A percentile compares a stretch with the other conserved stretches of the same genome.
These are phyloP conservation scores for Pteruthius melanotis DNA, from an alignment of 2,113 vertebrate species.

Conservation along the genomic window DNA sequence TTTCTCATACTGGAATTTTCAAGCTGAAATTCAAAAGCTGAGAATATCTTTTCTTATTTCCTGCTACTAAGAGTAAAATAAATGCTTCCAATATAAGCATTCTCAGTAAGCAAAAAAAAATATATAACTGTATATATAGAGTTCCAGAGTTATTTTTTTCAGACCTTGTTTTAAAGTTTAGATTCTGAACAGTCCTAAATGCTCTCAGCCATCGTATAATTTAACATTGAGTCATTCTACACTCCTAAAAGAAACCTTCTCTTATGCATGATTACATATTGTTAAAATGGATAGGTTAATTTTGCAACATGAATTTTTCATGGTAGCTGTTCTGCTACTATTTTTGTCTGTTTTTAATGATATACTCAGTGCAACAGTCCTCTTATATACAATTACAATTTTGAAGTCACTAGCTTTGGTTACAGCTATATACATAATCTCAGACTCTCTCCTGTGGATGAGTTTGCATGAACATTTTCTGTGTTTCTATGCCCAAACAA, in stretches of 20 bases:
- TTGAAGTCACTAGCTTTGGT: conserved; percentile 64
- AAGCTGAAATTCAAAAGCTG: conserved; percentile 44
- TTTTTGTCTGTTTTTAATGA: conserved; percentile 68
- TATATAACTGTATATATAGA: background rate
- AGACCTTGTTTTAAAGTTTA: background rate
- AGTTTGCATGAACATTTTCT: background rate
- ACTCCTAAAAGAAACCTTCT: conserved; percentile 63
- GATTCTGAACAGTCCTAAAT: conserved; percentile 32
- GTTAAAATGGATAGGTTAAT: conserved; percentile 65
- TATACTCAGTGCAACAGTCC: conserved; percentile 54
- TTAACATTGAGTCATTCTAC: conserved; percentile 61
- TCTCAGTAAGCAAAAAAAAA: conserved; percentile 32
- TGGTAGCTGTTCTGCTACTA: conserved; percentile 47
- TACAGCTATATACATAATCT: conserved; percentile 2
- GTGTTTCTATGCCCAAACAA: background rate
- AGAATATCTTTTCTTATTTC: conserved; percentile 52
- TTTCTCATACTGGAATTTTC: conserved; percentile 41
- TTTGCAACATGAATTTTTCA: conserved; percentile 65
- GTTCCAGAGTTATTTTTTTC: background rate
- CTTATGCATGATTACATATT: conserved; percentile 75
- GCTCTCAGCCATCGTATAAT: conserved; percentile 66
- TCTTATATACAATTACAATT: conserved; percentile 62
- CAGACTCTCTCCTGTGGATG: background rate
- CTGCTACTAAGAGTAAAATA: conserved; percentile 15
- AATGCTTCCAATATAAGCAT: conserved; percentile 24